Conservation (phyloP, 1,140 invertebrate genomes). For the Sycobia sp. region DNA sequence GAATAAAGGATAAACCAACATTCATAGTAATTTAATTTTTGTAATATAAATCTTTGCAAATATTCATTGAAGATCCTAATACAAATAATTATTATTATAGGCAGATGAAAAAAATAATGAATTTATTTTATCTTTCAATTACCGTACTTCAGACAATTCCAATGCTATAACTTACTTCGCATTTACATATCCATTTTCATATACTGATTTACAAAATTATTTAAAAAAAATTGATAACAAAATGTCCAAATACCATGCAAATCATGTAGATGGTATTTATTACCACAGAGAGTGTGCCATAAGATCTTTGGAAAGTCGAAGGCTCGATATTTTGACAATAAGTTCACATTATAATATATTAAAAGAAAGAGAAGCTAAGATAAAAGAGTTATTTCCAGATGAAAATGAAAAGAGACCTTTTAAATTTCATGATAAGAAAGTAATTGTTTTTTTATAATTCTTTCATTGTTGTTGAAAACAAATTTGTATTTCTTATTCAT, state of each 20-base stretch:
- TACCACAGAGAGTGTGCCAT: slow-evolving; percentile 85
- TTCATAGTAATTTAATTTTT: slow-evolving; percentile 60
- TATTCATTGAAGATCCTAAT: not conserved
- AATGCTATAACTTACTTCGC: slow-evolving; percentile 84
- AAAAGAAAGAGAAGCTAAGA: slow-evolving; percentile 70
- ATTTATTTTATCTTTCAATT: slow-evolving; percentile 82
- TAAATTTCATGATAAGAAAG: slow-evolving; percentile 77
- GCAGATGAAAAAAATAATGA: slow-evolving; percentile 61
- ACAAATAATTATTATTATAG: slow-evolving; percentile 58
- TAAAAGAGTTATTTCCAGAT: slow-evolving; percentile 81
- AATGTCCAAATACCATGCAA: slow-evolving; percentile 50
- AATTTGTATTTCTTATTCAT: not conserved
- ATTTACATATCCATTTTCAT: slow-evolving; percentile 91
- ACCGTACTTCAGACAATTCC: slow-evolving; percentile 73
- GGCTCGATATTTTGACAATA: slow-evolving; percentile 87
- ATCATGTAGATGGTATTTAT: slow-evolving; percentile 74
- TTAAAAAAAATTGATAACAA: slow-evolving; percentile 51
- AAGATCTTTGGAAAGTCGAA: slow-evolving; percentile 79
- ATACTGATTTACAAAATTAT: slow-evolving; percentile 78
- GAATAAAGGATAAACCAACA: slow-evolving; percentile 75
- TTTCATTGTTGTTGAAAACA: not conserved
- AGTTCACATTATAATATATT: slow-evolving; percentile 81
- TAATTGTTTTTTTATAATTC: slow-evolving; percentile 47
- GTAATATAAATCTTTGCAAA: slow-evolving; percentile 8
- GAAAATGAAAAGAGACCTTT: slow-evolving; percentile 70